A percentile compares a stretch with the other conserved stretches of the same genome.
phyloP scores from a whole-genome alignment of 2,797 vertebrate genomes.

The Poecilia wingei region DNA sequence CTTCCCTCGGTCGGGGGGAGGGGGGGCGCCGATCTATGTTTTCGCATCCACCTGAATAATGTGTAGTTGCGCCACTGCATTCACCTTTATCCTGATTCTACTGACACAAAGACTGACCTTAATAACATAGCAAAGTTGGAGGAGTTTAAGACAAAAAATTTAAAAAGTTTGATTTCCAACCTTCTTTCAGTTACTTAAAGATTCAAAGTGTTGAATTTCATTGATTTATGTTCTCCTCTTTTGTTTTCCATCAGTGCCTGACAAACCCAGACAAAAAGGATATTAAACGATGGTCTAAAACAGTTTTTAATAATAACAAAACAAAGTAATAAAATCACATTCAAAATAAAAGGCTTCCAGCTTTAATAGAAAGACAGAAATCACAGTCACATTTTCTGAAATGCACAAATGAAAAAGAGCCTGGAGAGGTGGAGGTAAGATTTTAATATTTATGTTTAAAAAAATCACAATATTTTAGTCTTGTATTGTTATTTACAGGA shows the following conservation, averaged over 20 bases:
- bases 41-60: too few species aligned
- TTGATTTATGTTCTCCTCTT: not conserved
- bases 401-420: not conserved
- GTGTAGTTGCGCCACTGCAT: too few species aligned
- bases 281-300: not conserved
- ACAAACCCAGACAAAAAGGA: not conserved
- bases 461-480: not conserved
- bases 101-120: not conserved
- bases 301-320: not conserved
- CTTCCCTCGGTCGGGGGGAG: too few species aligned
- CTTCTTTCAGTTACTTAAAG: not conserved
- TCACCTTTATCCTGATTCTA: not conserved
- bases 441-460: too few species aligned
- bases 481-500: not conserved
- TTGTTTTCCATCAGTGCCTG: not conserved
- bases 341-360: not conserved
- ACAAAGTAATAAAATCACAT: not conserved
- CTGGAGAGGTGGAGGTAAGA: not conserved
- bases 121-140: not conserved
- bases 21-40: too few species aligned
- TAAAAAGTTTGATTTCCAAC: not conserved
- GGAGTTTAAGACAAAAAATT: not conserved
- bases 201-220: not conserved
- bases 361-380: not conserved
- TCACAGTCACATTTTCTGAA: not conserved